Base-by-base conservation (phyloP, 2,888 invertebrate species). In the Bibio marci region DNA sequence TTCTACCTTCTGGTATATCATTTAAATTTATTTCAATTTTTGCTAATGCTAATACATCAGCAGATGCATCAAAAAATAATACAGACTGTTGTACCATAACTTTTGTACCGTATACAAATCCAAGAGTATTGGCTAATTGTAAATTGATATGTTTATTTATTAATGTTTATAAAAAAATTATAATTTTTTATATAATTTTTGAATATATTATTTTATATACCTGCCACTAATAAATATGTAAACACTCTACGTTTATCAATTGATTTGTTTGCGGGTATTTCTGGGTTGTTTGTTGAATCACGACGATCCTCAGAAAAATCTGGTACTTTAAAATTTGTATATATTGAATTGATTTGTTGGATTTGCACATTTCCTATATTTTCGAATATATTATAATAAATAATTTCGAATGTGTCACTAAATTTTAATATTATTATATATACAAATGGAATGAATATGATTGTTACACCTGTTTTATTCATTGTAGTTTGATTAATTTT, bases 1-100 rank as follows among this genome's bases (percentile, higher is more conserved):
- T 87, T 62, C 88, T 88, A 55, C 94, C 95, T 63, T 95, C 97
- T 0, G 97, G 88, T 51, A 98, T 91, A 44, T 82, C 82, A 18
- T 55, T 54, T 38, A 98, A 67, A 51, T 94, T 91, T 41, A 98
- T 73, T 69, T 98, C 98, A 55, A 95, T 87, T 59, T 91, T 88
- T 39, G 95, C 88, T 66, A 95, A 60, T 48, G 97, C 97, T 57
- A 95, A 66, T 3, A 95, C 92, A 67, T 97, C 95, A 46, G 88
- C 87, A 1, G 91, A 75, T 2, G 95, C 87, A 37, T 81, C 75
- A 81, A 97, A 81, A 2, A 79, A 79, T 11, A 71, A 65, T 2
- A 95, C 70, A 45, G 91, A 75, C 41, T 82, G 74, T 2, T 73
- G 74, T n/a, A 95, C 85, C 2, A 86, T 51, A 2, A 77, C 67